Conservation (phyloP, 2,797 vertebrate species). For the Epinephelus coioides region DNA sequence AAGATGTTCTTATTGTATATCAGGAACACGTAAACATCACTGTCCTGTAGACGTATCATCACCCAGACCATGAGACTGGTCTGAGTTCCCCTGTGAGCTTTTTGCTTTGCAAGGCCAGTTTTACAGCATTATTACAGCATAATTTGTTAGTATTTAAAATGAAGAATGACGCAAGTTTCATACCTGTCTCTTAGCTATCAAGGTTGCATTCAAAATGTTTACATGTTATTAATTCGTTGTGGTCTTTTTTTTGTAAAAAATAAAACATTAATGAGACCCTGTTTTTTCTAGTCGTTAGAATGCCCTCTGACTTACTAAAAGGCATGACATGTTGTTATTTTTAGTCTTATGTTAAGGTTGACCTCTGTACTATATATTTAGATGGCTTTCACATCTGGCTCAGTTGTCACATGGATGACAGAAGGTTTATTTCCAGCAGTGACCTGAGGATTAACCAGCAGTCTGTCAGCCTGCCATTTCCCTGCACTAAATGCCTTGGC, state of each 20-base stretch:
- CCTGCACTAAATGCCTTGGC: constrained; percentile 13
- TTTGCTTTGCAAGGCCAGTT: neutral
- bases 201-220: neutral
- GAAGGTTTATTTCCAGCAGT: constrained; percentile 32
- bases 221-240: neutral
- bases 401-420: constrained; percentile 22
- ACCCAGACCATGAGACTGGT: neutral
- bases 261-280: too few species aligned
- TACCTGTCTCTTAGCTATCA: neutral
- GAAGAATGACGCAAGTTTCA: neutral
- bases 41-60: constrained; percentile 9
- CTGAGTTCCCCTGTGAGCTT: neutral
- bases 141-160: neutral
- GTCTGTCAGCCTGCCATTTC: neutral
- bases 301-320: neutral
- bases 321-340: constrained; percentile 1
- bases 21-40: neutral
- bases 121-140: neutral
- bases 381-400: constrained; percentile 41
- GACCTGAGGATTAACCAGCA: constrained; percentile 33
- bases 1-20: constrained; percentile 12
- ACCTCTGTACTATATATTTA: constrained; percentile 23
- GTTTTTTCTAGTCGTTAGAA: neutral
- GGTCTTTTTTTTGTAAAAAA: neutral
- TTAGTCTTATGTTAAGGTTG: constrained; percentile 18